These are phyloP conservation scores for Scaptomyza caliginosa DNA, from an alignment of 2,888 invertebrate genomes.

Conservation along the genomic window DNA sequence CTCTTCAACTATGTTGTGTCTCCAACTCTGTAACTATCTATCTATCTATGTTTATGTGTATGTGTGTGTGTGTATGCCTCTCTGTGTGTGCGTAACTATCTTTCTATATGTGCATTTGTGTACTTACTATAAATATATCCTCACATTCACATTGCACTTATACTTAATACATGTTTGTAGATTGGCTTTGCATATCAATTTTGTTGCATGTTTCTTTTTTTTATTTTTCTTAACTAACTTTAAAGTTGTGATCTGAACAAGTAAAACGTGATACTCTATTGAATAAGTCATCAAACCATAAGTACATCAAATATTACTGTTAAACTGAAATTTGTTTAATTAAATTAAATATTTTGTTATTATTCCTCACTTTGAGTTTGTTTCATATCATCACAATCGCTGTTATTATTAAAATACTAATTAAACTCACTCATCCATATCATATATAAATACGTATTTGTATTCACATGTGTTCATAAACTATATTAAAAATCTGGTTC, in stretches of 20 bases:
- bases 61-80: conserved; percentile 5
- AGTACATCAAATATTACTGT: neutral
- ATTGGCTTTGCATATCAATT: neutral
- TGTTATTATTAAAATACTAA: neutral
- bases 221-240: neutral
- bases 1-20: conserved; percentile 55
- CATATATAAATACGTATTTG: neutral
- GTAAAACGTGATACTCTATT: too few species aligned
- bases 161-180: neutral
- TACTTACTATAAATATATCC: conserved; percentile 2
- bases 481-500: conserved; percentile 7
- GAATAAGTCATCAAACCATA: too few species aligned
- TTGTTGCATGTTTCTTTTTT: conserved; percentile 18
- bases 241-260: too few species aligned
- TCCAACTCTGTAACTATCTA: conserved; percentile 25
- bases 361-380: neutral
- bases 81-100: conserved; percentile 4
- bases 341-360: neutral
- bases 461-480: too few species aligned
- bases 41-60: conserved; percentile 1
- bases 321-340: neutral
- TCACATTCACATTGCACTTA: conserved; percentile 9
- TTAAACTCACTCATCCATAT: neutral
- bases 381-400: neutral
- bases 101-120: neutral